Evolutionary conservation across 2,888 invertebrate genomes (phyloP).

Genomic region (Cephus rjabovi): DNA sequence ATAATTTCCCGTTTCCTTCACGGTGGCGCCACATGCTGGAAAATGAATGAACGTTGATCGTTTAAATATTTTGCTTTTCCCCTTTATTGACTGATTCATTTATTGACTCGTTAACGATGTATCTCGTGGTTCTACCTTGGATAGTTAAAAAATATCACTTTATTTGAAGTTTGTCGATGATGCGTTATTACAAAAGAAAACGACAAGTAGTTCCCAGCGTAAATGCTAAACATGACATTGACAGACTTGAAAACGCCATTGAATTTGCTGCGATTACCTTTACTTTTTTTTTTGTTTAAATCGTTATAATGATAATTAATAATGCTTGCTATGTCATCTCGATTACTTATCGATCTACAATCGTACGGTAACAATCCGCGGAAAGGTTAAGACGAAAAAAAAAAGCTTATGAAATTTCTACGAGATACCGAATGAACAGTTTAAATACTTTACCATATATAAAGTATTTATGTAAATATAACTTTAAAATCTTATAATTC

Average conservation of each 20-base stretch:
- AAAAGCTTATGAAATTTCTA: not conserved
- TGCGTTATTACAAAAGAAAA: conserved; percentile 37
- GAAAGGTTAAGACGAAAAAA: not conserved
- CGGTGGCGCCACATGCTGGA: not conserved
- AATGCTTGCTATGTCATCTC: not conserved
- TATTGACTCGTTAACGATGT: not conserved
- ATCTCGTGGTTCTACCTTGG: not conserved
- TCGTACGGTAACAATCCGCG: not conserved
- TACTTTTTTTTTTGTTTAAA: not conserved
- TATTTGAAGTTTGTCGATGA: conserved; percentile 35
- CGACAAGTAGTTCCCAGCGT: conserved; percentile 18
- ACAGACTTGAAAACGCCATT: not conserved
- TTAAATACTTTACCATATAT: not conserved
- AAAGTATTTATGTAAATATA: not conserved
- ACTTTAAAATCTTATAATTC: not conserved
- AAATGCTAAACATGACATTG: not conserved
- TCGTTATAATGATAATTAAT: not conserved
- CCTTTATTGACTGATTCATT: not conserved
- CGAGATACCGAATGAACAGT: not conserved
- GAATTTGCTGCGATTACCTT: not conserved
- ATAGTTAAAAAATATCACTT: conserved; percentile 45
- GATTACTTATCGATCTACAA: not conserved
- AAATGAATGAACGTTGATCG: not conserved
- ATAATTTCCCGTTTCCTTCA: not conserved
- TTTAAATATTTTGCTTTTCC: not conserved